phyloP scores from a whole-genome alignment of 1,140 invertebrate species.

The Luehdorfia chinensis region DNA sequence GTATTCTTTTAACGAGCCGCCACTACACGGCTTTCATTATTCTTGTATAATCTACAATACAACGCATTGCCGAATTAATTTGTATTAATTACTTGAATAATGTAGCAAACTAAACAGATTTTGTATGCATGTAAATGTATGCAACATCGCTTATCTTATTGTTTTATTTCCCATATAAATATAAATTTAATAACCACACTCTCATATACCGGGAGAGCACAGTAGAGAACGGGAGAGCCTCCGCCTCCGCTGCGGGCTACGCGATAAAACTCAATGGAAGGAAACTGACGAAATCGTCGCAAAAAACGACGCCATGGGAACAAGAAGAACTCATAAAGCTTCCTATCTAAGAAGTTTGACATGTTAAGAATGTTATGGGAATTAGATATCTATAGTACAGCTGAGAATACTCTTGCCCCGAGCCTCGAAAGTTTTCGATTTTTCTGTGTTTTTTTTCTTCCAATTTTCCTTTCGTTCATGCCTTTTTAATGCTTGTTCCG shows the following conservation, averaged over 20 bases:
- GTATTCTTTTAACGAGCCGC: too few species aligned
- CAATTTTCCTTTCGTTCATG: conserved; percentile 24
- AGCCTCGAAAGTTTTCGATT: conserved; percentile 19
- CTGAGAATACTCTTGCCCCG: conserved; percentile 27
- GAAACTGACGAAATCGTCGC: conserved; percentile 27
- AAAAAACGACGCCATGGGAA: conserved; percentile 36
- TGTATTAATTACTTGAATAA: too few species aligned
- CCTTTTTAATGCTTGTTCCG: conserved; percentile 30
- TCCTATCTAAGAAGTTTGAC: conserved; percentile 61
- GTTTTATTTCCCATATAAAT: too few species aligned
- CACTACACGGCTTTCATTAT: too few species aligned
- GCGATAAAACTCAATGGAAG: conserved; percentile 15
- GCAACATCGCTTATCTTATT: too few species aligned
- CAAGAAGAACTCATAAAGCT: conserved; percentile 32
- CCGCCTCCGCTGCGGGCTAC: conserved; percentile 17
- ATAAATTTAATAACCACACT: conserved; percentile 14
- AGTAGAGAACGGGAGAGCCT: neutral
- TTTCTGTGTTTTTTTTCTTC: neutral
- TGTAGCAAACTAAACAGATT: too few species aligned
- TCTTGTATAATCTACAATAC: too few species aligned
- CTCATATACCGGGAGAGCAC: too few species aligned
- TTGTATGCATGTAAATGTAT: too few species aligned
- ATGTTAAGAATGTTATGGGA: conserved; percentile 58
- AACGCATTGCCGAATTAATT: too few species aligned
- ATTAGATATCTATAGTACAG: conserved; percentile 57